phyloP scores from a whole-genome alignment of 2,113 vertebrate species.

The Silurus meridionalis region DNA sequence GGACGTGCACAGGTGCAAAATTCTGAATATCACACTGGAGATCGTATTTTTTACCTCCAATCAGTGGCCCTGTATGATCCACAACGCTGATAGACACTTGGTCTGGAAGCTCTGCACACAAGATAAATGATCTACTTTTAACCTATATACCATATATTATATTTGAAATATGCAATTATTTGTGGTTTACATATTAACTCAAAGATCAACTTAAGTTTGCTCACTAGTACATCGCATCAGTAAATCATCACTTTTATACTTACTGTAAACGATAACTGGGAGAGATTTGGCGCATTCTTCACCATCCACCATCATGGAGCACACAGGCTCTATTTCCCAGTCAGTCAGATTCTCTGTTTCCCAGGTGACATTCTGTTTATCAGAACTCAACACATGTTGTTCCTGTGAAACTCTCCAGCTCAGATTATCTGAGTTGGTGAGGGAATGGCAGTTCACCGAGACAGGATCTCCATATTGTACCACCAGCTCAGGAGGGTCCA shows the following conservation, averaged over 20 bases:
- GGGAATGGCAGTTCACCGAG: slow-evolving; percentile 51
- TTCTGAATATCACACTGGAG: slow-evolving; percentile 65
- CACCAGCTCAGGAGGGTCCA: slow-evolving; percentile 47
- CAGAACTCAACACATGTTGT: rapidly evolving
- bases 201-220: neutral
- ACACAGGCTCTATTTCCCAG: slow-evolving; percentile 47
- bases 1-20: slow-evolving; percentile 52
- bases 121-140: neutral
- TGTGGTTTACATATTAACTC: neutral
- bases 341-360: neutral
- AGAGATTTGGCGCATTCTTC: slow-evolving; percentile 35
- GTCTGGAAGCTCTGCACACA: slow-evolving; percentile 58
- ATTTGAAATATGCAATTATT: neutral
- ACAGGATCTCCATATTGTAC: neutral
- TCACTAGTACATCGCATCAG: neutral
- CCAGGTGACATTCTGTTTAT: rapidly evolving
- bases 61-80: neutral
- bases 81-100: neutral
- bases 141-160: neutral
- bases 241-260: slow-evolving; percentile 47
- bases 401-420: slow-evolving; percentile 9
- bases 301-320: slow-evolving; percentile 6
- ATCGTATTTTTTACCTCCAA: slow-evolving; percentile 17
- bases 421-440: rapidly evolving
- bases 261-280: slow-evolving; percentile 59